Conservation (phyloP, 2,113 vertebrate genomes). For the Spheniscus mendiculus region DNA sequence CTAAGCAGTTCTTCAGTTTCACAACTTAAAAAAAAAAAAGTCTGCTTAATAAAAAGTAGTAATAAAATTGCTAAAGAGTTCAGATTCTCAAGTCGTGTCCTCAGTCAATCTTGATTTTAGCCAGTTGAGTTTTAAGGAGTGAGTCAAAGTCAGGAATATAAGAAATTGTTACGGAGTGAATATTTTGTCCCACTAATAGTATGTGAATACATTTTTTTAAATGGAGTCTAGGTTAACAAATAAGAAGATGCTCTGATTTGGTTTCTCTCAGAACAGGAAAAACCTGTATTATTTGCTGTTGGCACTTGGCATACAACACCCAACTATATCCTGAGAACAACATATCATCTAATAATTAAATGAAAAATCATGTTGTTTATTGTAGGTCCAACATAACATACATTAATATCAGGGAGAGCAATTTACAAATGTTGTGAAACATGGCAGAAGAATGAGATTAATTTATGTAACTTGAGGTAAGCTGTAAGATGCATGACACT, state of each 20-base stretch:
- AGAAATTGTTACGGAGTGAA: background rate
- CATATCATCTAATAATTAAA: slow-evolving; percentile 26
- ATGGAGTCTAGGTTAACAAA: background rate
- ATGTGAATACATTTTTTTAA: background rate
- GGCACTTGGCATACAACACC: slow-evolving; percentile 34
- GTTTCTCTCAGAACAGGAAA: slow-evolving; percentile 39
- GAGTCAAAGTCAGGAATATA: background rate
- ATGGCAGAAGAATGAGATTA: background rate
- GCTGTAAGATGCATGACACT: background rate
- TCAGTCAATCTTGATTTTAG: background rate
- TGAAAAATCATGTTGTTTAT: slow-evolving; percentile 6
- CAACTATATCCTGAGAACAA: slow-evolving; percentile 1
- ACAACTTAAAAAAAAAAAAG: background rate
- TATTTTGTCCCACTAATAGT: background rate
- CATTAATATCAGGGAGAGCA: background rate
- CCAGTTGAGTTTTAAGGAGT: background rate
- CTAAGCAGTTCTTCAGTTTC: background rate
- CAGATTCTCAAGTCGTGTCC: background rate
- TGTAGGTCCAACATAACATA: background rate
- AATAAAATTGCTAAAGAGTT: background rate
- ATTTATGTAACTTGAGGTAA: background rate
- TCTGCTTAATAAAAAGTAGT: background rate
- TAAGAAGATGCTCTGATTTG: background rate
- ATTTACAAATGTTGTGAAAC: background rate
- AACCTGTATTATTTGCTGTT: slow-evolving; percentile 59